Base-by-base conservation (phyloP, 1,140 invertebrate genomes). In the Aradophagus sp. region DNA sequence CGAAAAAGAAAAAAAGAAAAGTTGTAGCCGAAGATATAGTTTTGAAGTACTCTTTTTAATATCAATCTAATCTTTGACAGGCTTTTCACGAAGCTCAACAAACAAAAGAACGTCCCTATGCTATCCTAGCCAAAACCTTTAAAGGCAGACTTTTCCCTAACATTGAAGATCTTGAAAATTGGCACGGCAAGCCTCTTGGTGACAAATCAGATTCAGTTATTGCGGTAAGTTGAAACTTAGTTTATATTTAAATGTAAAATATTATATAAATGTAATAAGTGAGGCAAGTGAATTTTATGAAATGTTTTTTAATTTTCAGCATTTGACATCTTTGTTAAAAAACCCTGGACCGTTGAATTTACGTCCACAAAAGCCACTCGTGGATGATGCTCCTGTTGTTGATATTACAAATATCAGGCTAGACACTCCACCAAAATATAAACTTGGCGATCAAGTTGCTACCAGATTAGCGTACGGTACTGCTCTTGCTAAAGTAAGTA, bases 111-210 rank as follows among this genome's bases (percentile, higher is more conserved):
- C 93, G 93, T 78, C 98, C 98, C 16, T 97, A 96, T 10, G 96
- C 95, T 36, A 89, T 99, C 26, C 85, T 99, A 39, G 95, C 95
- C 15, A 98, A 98, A 87, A 99, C 98, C 0, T 97, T 90, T 80
- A 99, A 99, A 86, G 98, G 98, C 3, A 95, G 91, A 79, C 91
- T 92, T 65, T 97, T 97, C 82, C 89, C 91, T 42, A 88, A 90
- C 19, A 96, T 99, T 79, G 97, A 98, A 84, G 94, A 99, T 86
- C 35, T 89, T 61, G 92, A 96, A 36, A 97, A 98, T 81, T 99
- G 97, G 97, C 98, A 99, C 81, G 98, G 98, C 29, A 99, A 99
- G 80, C 91, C 97, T 0, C 84, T 99, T 16, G 96, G 95, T 1
- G 90, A 89, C 20, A 93, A 96, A 74, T 90, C 92, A 5, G 90